Percentiles rank a stretch among this genome's conserved stretches.
Evolutionary conservation across 2,888 invertebrate genomes (phyloP).

Genomic region (Drosophila neonasuta): DNA sequence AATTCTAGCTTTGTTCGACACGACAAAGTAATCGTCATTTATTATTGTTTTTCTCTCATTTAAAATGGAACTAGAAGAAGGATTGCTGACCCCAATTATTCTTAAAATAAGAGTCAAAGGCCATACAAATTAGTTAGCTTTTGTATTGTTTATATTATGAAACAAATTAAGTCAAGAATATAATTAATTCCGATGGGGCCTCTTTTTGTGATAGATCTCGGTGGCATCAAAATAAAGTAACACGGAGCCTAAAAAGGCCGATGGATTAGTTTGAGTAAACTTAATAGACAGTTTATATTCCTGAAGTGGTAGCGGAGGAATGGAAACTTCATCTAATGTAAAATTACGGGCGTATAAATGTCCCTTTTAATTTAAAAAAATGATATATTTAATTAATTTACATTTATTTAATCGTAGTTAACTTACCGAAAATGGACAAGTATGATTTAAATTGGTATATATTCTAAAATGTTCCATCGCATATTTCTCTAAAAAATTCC

Average conservation of each 20-base stretch:
- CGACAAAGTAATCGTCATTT: too few species aligned
- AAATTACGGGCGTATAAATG: background rate
- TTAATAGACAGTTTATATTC: background rate
- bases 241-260: background rate
- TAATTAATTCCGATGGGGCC: background rate
- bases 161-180: too few species aligned
- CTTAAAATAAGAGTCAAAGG: too few species aligned
- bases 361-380: background rate
- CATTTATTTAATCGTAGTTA: background rate
- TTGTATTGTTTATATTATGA: too few species aligned
- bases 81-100: too few species aligned
- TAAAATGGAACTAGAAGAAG: too few species aligned
- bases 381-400: background rate
- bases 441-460: background rate
- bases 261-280: background rate
- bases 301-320: background rate
- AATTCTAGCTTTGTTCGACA: too few species aligned
- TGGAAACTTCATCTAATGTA: background rate
- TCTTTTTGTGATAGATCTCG: background rate
- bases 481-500: background rate
- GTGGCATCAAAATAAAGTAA: background rate
- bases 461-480: background rate
- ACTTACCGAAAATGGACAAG: background rate
- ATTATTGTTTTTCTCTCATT: too few species aligned
- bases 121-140: too few species aligned